Percentiles rank a stretch among this genome's conserved stretches.
Evolutionary conservation across 2,113 vertebrate species (phyloP).

Genomic region (Campylomormyrus tamandua): DNA sequence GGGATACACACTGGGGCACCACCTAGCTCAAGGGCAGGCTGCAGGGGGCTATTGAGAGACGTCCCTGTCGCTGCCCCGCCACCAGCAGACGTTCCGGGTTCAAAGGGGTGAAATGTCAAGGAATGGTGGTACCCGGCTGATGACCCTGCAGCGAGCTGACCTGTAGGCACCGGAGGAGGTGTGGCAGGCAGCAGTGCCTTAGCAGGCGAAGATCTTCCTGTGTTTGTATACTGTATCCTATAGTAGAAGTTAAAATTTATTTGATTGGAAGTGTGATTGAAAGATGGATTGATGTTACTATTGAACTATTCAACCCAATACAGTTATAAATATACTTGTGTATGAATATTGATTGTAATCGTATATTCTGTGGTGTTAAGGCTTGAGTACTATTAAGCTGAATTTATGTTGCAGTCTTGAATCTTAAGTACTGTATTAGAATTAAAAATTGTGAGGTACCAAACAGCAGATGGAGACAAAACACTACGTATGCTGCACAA

Average conservation of each 20-base stretch:
- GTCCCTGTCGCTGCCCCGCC: no score
- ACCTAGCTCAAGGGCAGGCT: no score
- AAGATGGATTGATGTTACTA: not conserved
- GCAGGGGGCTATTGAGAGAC: no score
- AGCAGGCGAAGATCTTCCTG: no score
- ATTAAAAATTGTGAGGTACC: not conserved
- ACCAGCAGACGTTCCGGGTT: no score
- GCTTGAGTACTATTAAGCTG: not conserved
- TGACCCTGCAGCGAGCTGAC: no score
- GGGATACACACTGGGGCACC: no score
- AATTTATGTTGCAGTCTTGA: not conserved
- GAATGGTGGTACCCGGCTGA: no score
- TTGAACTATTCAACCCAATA: not conserved
- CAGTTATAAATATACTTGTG: not conserved
- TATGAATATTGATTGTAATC: not conserved
- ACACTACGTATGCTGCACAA: not conserved
- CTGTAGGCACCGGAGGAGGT: no score
- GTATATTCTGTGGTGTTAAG: not conserved
- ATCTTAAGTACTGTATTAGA: not conserved
- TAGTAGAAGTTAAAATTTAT: not conserved
- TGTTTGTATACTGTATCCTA: not conserved
- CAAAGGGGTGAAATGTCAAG: no score
- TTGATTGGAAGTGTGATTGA: not conserved
- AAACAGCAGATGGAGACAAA: conserved; percentile 8
- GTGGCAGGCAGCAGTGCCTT: no score